Base-by-base conservation (phyloP, 2,113 vertebrate genomes). In the Coptodon bakossiorum region DNA sequence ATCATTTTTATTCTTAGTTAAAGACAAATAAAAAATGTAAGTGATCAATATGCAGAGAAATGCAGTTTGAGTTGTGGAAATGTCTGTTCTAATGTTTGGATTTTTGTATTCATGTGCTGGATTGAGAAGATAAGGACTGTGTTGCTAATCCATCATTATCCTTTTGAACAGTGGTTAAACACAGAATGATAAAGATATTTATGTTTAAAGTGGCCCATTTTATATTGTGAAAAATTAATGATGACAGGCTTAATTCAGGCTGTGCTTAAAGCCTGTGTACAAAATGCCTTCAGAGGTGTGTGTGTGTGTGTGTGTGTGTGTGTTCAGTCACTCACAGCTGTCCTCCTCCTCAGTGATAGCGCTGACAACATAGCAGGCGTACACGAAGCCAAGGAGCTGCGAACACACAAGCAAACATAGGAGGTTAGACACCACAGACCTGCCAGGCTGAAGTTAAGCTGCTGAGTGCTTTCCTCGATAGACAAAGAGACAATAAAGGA, bases 321-420 rank as follows among this genome's bases (percentile, higher is more conserved):
- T 17, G 7, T 8, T n/a, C n/a, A 84, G 68, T 22, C 22, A 96
- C 95, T 95, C 85, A 96, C 95, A 96, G 93, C 95, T 95, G 95
- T 96, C 95, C 89, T 98, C 98, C 94, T 98, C 97, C 90, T 98
- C 97, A 12, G 97, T 97, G 89, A 97, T 96, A 80, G 96, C 95
- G 48, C 97, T 98, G 94, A 98, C 96, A 90, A 98, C 96, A 0
- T 97, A 97, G 92, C 97, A 98, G 94, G 97, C 97, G 0, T 96
- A 98, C 90, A 97, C 95, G 31, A 98, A 98, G 78, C 97, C 97
- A 94, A 97, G 92, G 91, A 98, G 96, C 98, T 98, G 97, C 61
- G 54, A 95, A 97, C 4, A 97, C 34, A 90, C 43, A 94, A 83
- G 83, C 40, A 91, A 81, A 87, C 76, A 71, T 36, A 17, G 84